Conservation (phyloP, 2,888 invertebrate genomes). For the Cerceris ruficornis region DNA sequence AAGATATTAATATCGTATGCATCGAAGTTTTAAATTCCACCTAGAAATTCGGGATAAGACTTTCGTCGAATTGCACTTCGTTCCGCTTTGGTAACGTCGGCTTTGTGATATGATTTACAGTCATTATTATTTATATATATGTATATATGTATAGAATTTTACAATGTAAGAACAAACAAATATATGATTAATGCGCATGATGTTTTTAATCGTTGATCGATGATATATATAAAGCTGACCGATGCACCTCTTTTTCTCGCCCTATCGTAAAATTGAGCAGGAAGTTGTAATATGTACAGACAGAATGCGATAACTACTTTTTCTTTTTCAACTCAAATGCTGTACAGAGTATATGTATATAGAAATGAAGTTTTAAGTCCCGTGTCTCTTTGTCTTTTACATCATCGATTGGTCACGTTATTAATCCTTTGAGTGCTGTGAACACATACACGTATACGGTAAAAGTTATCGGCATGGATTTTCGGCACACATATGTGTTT, state of each 20-base stretch:
- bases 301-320: conserved; percentile 10
- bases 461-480: no score
- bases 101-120: conserved; percentile 5
- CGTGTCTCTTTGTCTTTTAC: conserved; percentile 4
- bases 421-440: background rate
- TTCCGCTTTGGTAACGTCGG: conserved; percentile 8
- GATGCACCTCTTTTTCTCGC: background rate
- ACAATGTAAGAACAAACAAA: conserved; percentile 19
- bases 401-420: background rate
- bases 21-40: background rate
- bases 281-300: conserved; percentile 28
- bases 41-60: background rate
- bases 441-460: background rate
- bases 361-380: conserved; percentile 33
- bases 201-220: background rate
- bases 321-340: conserved; percentile 30
- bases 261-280: background rate
- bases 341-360: conserved; percentile 39
- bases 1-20: conserved; percentile 8
- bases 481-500: no score
- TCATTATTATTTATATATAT: conserved; percentile 7
- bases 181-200: background rate
- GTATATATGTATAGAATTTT: conserved; percentile 11
- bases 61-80: background rate
- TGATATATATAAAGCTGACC: background rate